Evolutionary conservation across 2,888 invertebrate genomes (phyloP), one percentile per base, ranked within the genome.

Genomic region (Lepetodrilus schrolli): DNA sequence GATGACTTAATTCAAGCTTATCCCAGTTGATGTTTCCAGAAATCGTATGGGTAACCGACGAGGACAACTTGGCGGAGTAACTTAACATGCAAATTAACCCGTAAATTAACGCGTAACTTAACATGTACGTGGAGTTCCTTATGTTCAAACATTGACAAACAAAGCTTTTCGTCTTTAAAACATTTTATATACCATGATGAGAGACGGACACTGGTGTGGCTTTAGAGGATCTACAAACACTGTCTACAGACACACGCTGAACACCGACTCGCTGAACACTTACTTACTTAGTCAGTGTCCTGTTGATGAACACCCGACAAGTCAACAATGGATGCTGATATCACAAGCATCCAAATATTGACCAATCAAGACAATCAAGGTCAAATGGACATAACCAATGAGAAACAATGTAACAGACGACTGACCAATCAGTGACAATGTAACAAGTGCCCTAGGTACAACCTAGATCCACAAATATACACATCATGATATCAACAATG

Each of bases 141-240:
- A n/a, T n/a, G n/a, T 47, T 4, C 3, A n/a, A 48, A 48, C 17
- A n/a, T 20, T 21, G 21, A 48, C 48, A n/a, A 58, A 58, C 26
- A 34, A n/a, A 30, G 26, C n/a, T 58, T 30, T 10, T 26, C 58
- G 26, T 58, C 58, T 58, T 26, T 58, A 58, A n/a, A n/a, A 58
- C 58, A 58, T 58, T 58, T 58, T 58, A 58, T 58, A 58, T 30
- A 58, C 58, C 23, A 58, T 58, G 58, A 58, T 58, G 58, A 21
- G 34, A 58, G 30, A 30, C 58, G 10, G 58, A 58, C 30, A 13
- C 17, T 58, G 58, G 34, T 58, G 34, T 30, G 58, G 34, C 10
- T 58, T 58, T 10, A 50, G 50, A 43, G 13, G 17, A 43, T 13
- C 43, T 43, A 43, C 43, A 43, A 17, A 4, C n/a, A 17, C 43